These are phyloP conservation scores for Myotis pilosus DNA, from an alignment of 2,797 vertebrate genomes.

Conservation along the genomic window DNA sequence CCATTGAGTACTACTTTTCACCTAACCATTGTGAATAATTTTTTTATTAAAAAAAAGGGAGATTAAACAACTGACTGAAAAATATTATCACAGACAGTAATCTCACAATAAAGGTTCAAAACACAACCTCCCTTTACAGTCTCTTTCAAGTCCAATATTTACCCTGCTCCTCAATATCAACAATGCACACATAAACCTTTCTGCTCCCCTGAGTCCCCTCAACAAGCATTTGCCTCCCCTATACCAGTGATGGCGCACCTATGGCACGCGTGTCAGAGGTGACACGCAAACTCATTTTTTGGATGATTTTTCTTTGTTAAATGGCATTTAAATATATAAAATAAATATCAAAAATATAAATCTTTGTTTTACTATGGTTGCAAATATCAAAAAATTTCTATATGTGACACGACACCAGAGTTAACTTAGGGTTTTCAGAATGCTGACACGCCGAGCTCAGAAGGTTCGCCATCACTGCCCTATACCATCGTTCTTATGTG, in stretches of 20 bases:
- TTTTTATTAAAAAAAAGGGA: not conserved
- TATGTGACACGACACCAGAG: no score
- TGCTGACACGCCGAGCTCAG: no score
- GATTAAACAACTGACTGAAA: constrained; percentile 34
- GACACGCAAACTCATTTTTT: no score
- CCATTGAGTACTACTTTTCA: not conserved
- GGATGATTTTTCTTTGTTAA: no score
- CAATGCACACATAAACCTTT: not conserved
- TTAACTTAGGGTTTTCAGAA: no score
- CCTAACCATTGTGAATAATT: not conserved
- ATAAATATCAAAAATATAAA: no score
- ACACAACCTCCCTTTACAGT: not conserved
- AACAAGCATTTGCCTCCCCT: not conserved
- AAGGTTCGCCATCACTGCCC: no score
- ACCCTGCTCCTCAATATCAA: not conserved
- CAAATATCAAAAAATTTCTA: no score
- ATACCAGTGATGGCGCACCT: no score
- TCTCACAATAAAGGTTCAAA: not conserved
- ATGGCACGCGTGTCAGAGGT: no score
- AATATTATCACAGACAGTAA: not conserved
- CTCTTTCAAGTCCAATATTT: not conserved
- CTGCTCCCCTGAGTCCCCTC: not conserved
- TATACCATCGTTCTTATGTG: not conserved
- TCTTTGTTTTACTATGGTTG: no score
- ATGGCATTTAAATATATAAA: no score